phyloP scores from a whole-genome alignment of 2,113 vertebrate genomes.

The Zosterops pallidus region DNA sequence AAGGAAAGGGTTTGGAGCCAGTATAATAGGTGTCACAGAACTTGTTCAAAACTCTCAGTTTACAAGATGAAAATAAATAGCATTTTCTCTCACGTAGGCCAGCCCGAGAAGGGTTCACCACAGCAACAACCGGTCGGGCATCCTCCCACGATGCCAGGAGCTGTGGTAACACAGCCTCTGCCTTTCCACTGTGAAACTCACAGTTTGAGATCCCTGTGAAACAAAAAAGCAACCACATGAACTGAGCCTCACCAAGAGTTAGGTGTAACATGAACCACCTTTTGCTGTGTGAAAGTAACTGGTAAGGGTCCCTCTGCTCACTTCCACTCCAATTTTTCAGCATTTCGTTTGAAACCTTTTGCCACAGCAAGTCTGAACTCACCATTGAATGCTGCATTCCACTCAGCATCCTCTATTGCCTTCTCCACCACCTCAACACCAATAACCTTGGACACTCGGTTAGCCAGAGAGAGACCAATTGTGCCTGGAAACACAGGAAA shows the following conservation, averaged over 20 bases:
- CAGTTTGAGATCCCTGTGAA: constrained; percentile 76
- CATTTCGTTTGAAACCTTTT: not conserved
- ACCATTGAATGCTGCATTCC: constrained; percentile 81
- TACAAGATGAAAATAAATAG: constrained; percentile 11
- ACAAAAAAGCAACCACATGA: not conserved
- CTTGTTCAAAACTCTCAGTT: not conserved
- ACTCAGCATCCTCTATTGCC: constrained; percentile 79
- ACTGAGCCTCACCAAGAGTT: not conserved
- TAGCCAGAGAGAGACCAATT: constrained; percentile 80
- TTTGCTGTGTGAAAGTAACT: not conserved
- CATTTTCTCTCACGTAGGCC: constrained; percentile 72
- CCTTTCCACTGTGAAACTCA: constrained; percentile 80
- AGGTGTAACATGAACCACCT: not conserved
- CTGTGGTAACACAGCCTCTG: constrained; percentile 76
- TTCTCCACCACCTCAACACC: constrained; percentile 83
- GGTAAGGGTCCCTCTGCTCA: not conserved
- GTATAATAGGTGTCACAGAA: not conserved
- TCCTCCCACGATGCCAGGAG: constrained; percentile 71
- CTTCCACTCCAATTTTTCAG: not conserved
- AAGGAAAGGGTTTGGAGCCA: not conserved
- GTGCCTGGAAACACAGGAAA: constrained; percentile 52
- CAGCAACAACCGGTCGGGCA: constrained; percentile 65
- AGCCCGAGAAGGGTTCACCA: constrained; percentile 81
- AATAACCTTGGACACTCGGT: constrained; percentile 72
- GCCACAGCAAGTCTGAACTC: not conserved